Percentiles rank a stretch among this genome's conserved stretches.
Evolutionary conservation across 2,888 invertebrate species (phyloP).

Genomic region (Lacanobia oleracea): DNA sequence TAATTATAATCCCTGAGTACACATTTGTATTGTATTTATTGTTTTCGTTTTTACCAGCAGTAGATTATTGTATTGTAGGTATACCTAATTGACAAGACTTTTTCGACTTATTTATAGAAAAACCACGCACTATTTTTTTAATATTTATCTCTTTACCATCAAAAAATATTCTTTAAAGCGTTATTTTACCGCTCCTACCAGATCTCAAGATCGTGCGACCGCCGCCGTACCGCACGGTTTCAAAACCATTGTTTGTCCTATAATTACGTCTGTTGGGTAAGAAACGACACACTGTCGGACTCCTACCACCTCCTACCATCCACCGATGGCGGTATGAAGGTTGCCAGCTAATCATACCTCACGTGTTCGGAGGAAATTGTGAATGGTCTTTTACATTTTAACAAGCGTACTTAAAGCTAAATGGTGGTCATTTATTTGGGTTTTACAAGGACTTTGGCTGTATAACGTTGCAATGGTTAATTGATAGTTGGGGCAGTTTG

Average conservation of each 20-base stretch:
- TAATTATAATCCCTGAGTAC: neutral
- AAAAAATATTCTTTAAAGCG: slow-evolving; percentile 16
- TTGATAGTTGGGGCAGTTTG: slow-evolving; percentile 5
- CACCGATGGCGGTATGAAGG: slow-evolving; percentile 7
- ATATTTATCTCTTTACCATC: too few relatives aligned
- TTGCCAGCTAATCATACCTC: slow-evolving; percentile 37
- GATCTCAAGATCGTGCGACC: slow-evolving; percentile 82
- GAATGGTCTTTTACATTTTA: slow-evolving; percentile 41
- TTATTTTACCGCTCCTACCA: slow-evolving; percentile 64
- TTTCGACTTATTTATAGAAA: too few relatives aligned
- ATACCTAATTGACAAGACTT: too few relatives aligned
- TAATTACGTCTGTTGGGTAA: slow-evolving; percentile 79
- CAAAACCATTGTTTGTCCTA: slow-evolving; percentile 83
- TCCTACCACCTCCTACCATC: slow-evolving; percentile 16
- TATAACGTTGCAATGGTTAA: slow-evolving; percentile 26
- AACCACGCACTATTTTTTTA: too few relatives aligned
- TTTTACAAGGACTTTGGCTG: slow-evolving; percentile 25
- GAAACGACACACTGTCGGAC: slow-evolving; percentile 58
- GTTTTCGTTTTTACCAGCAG: too few relatives aligned
- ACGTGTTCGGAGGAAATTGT: slow-evolving; percentile 44
- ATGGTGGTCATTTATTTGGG: slow-evolving; percentile 23
- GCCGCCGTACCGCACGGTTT: slow-evolving; percentile 67
- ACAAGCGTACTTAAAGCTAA: slow-evolving; percentile 33
- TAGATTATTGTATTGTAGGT: too few relatives aligned
- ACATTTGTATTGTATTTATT: too few relatives aligned